phyloP scores from a whole-genome alignment of 2,888 invertebrate genomes.

The Thelaira solivaga region DNA sequence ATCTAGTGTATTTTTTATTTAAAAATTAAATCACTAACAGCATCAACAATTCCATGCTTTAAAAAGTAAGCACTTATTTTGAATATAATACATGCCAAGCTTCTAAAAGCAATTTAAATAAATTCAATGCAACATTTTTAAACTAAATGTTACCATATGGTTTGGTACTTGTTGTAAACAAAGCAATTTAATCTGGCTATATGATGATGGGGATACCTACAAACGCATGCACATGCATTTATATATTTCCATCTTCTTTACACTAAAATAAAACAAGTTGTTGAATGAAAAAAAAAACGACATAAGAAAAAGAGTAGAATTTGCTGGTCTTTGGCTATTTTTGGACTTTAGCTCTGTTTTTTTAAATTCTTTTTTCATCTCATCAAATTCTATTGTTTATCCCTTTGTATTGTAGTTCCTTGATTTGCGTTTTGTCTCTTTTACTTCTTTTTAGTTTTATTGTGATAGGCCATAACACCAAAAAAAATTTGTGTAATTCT shows the following conservation, averaged over 20 bases:
- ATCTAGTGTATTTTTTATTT: too few species aligned
- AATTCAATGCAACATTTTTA: not conserved
- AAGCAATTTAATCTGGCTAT: not conserved
- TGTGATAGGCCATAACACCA: slow-evolving; percentile 20
- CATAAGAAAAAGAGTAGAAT: slow-evolving; percentile 21
- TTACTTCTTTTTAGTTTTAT: slow-evolving; percentile 25
- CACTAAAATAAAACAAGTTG: slow-evolving; percentile 44
- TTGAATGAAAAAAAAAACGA: slow-evolving; percentile 36
- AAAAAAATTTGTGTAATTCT: not conserved
- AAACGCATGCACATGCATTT: too few species aligned
- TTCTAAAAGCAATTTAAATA: too few species aligned
- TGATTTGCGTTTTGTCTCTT: not conserved
- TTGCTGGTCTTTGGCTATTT: slow-evolving; percentile 57
- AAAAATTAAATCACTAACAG: too few species aligned
- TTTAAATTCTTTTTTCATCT: slow-evolving; percentile 15
- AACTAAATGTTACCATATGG: not conserved
- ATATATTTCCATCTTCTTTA: slow-evolving; percentile 12
- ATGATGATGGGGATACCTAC: too few species aligned
- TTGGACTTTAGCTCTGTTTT: slow-evolving; percentile 51
- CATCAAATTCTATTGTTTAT: slow-evolving; percentile 38
- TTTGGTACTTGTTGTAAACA: not conserved
- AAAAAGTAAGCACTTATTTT: too few species aligned
- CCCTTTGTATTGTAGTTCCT: slow-evolving; percentile 34
- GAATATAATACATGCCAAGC: too few species aligned
- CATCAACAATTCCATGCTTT: too few species aligned